Conservation (phyloP, 2,113 vertebrate species). For the Campylomormyrus numenius region DNA sequence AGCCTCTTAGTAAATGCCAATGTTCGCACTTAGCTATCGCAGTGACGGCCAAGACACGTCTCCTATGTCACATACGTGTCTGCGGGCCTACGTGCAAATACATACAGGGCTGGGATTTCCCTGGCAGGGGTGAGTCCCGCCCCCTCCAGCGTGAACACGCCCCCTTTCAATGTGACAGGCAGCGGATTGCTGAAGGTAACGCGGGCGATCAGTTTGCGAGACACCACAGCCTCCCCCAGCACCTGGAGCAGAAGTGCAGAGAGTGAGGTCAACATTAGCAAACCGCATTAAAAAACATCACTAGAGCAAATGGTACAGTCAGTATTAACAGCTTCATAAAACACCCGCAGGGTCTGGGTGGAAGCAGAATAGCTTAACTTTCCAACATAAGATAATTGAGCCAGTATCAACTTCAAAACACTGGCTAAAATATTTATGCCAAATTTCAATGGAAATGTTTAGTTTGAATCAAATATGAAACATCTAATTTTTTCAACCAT, state of each 20-base stretch:
- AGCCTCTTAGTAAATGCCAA: background rate
- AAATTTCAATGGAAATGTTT: background rate
- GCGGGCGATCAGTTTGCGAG: slow-evolving; percentile 32
- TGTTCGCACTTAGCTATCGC: background rate
- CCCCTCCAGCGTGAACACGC: slow-evolving; percentile 64
- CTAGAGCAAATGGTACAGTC: background rate
- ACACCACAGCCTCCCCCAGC: slow-evolving; percentile 40
- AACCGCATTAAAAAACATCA: background rate
- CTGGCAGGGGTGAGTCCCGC: slow-evolving; percentile 52
- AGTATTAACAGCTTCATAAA: background rate
- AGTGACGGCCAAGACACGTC: background rate
- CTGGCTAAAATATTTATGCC: background rate
- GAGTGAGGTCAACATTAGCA: background rate
- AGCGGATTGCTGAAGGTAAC: slow-evolving; percentile 65
- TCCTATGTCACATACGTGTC: background rate
- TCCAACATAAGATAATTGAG: background rate
- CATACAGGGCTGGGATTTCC: slow-evolving; percentile 55
- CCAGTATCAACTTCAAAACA: background rate
- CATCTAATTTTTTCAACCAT: background rate
- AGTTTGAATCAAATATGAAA: background rate
- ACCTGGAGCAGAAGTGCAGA: slow-evolving; percentile 43
- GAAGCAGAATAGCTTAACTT: background rate
- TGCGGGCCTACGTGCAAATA: background rate
- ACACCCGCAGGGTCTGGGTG: background rate
- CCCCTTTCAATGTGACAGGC: slow-evolving; percentile 50